Evolutionary conservation across 2,888 invertebrate species (phyloP).

Genomic region (Drosophila macrothrix): DNA sequence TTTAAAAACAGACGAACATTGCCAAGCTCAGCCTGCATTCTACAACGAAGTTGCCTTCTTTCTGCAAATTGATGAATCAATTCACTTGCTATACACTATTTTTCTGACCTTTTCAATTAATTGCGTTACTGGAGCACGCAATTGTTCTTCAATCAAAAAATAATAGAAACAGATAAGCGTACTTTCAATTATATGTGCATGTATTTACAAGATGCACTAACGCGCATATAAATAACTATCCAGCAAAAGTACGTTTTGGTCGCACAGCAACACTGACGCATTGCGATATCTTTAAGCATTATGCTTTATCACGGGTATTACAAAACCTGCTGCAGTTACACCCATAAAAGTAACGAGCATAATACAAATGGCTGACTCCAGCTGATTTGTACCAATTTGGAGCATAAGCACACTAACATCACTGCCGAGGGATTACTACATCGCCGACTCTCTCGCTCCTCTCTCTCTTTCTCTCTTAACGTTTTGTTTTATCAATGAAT

Average conservation of each 20-base stretch:
- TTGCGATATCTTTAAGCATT: not conserved
- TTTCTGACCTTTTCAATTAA: conserved; percentile 61
- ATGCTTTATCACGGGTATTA: not conserved
- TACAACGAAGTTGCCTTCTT: conserved; percentile 1
- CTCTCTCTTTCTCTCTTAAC: conserved; percentile 2
- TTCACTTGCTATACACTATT: conserved; percentile 39
- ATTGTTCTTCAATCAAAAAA: conserved; percentile 28
- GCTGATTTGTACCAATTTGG: conserved; percentile 38
- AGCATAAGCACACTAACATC: conserved; percentile 34
- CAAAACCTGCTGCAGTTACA: conserved; percentile 11
- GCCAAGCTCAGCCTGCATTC: conserved; percentile 15
- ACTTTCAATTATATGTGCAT: not conserved
- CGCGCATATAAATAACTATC: not conserved
- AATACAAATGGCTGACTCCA: conserved; percentile 16
- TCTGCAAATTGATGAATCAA: conserved; percentile 59
- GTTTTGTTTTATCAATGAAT: conserved; percentile 65
- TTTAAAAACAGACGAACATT: conserved; percentile 32
- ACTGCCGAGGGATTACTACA: conserved; percentile 67
- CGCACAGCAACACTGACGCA: not conserved
- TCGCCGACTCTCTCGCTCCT: conserved; percentile 23
- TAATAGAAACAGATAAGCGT: conserved; percentile 3
- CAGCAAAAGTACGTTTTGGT: not conserved
- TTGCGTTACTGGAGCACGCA: conserved; percentile 14
- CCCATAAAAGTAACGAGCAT: conserved; percentile 1
- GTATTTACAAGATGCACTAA: not conserved